Conservation (phyloP, 2,888 invertebrate genomes). For the Oscheius myriophilus region DNA sequence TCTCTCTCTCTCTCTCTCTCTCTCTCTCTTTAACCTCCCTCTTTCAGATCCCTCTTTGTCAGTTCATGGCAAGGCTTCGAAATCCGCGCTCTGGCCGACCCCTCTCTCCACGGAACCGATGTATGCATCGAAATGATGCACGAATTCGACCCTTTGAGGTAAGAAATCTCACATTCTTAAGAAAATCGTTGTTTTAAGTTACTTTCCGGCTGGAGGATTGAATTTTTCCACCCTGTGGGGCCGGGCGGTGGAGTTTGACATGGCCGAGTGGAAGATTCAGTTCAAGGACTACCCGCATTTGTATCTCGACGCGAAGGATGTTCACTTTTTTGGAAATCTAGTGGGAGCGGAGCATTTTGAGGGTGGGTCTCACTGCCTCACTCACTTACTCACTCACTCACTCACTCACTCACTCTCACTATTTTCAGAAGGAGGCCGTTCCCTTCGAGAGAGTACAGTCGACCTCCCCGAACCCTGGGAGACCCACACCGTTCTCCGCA, state of each 20-base stretch:
- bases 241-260: constrained; percentile 83
- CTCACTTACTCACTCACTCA: too few species aligned
- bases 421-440: constrained; percentile 46
- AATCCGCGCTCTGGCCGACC: constrained; percentile 85
- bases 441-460: constrained; percentile 72
- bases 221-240: constrained; percentile 84
- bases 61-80: constrained; percentile 80
- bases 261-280: constrained; percentile 86
- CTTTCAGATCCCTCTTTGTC: constrained; percentile 80
- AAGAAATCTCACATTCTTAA: neutral
- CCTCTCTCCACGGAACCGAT: constrained; percentile 83
- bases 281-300: constrained; percentile 94
- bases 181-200: neutral
- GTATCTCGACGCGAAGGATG: constrained; percentile 81
- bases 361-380: constrained; percentile 44
- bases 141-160: constrained; percentile 79
- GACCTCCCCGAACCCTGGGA: constrained; percentile 88
- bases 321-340: constrained; percentile 88
- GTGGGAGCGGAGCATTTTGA: constrained; percentile 82
- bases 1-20: too few species aligned
- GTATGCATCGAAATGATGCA: constrained; percentile 81
- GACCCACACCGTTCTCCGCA: constrained; percentile 82
- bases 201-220: constrained; percentile 33
- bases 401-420: too few species aligned
- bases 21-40: neutral